These are phyloP conservation scores for Drosophila mojavensis DNA, from an alignment of 1,140 invertebrate genomes.

Conservation along the genomic window DNA sequence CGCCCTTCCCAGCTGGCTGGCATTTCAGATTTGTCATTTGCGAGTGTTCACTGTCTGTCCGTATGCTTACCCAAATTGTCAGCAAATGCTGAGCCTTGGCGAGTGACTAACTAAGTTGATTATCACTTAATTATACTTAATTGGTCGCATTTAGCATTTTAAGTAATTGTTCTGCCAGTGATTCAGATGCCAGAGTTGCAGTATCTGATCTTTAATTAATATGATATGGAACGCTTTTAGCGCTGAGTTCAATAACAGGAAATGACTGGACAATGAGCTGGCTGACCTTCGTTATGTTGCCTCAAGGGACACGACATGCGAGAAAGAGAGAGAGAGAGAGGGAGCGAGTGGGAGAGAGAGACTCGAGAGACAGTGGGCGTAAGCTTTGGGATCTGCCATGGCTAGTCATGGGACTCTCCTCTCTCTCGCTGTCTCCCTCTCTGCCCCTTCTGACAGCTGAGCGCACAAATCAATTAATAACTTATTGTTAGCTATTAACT, in stretches of 20 bases:
- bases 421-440: not conserved
- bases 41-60: not conserved
- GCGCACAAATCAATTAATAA: slow-evolving; percentile 65
- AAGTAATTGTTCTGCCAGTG: slow-evolving; percentile 33
- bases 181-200: slow-evolving; percentile 35
- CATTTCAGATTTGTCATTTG: slow-evolving; percentile 5
- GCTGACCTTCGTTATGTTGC: slow-evolving; percentile 41
- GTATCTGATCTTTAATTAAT: slow-evolving; percentile 30
- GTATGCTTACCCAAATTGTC: not conserved
- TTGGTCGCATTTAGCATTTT: slow-evolving; percentile 47
- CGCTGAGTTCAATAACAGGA: slow-evolving; percentile 53
- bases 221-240: slow-evolving; percentile 26
- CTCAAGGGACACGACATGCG: not conserved
- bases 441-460: slow-evolving; percentile 10
- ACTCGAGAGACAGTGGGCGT: not conserved
- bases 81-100: slow-evolving; percentile 1
- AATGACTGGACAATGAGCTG: slow-evolving; percentile 61
- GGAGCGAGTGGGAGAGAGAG: no score
- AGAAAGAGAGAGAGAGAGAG: no score
- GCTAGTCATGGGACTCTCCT: not conserved
- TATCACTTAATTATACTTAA: slow-evolving; percentile 52
- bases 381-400: not conserved
- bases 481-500: slow-evolving; percentile 65
- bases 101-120: slow-evolving; percentile 22
- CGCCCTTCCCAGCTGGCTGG: slow-evolving; percentile 44